Evolutionary conservation across 1,140 invertebrate species (phyloP), one percentile per base, ranked within the genome.

Genomic region (Lethrus apterus): DNA sequence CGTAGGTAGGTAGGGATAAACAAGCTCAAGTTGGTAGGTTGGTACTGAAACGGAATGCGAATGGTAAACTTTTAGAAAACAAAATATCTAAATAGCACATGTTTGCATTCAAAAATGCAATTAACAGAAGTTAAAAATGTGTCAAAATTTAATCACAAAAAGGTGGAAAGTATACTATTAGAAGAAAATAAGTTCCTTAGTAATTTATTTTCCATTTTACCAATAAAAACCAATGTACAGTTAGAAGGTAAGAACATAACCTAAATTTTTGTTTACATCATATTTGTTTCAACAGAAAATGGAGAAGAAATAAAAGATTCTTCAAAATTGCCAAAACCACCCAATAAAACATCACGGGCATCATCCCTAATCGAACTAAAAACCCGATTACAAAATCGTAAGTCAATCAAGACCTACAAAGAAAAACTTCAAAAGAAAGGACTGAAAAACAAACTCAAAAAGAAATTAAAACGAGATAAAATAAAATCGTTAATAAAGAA

Each of bases 351-450:
- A 47, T 57, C 62, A 13, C 57, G 71, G 52, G 73, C 70, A 15
- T 54, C 64, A 45, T 70, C 66, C 14, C 66, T 73, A 29, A 59
- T 66, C 40, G 73, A 75, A 50, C 50, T 76, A 18, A 66, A 74
- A 46, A 54, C 67, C 10, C 64, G 65, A 41, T 53, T 75, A 11
- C 70, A 64, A 33, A 64, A 66, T n/a, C n/a, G n/a, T 20, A 64
- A 66, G 17, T 73, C 70, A 52, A 69, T 67, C 13, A 44, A 74
- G 4, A 64, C 63, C 24, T 75, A 75, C 29, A 70, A 71, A 50
- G 68, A 76, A n/a, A 75, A 73, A 59, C 52, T 75, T 33, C 23
- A 68, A 1, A 77, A 75, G 46, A 76, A 74, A 46, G 66, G 58
- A 18, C 52, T 77, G 11, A 76, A 77, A 52, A 76, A 70, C 47